Evolutionary conservation across 2,797 vertebrate genomes (phyloP), one percentile per base, ranked within the genome.

Genomic region (Pitangus sulphuratus): DNA sequence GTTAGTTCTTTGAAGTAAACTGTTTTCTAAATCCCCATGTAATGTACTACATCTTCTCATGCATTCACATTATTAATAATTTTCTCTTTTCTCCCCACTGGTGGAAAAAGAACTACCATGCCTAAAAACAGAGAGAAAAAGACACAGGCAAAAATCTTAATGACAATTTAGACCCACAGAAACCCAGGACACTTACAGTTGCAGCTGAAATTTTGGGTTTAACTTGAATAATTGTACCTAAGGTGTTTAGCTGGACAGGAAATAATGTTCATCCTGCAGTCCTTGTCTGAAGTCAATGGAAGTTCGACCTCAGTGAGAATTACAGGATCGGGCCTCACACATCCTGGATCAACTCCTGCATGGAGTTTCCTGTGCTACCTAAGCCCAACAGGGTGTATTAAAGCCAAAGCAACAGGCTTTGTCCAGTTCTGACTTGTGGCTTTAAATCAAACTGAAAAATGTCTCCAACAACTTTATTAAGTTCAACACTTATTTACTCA

Each of bases 391-490:
- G 64, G 42, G 62, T 76, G 51, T 53, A 61, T 94, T 84, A 93
- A 87, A 88, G 50, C 54, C 76, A 91, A 88, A 95, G 75, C 71
- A 94, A 91, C 66, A 87, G 77, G 39, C 70, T 95, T 91, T 91
- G 39, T 79, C 81, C 53, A 57, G n/a, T 57, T 54, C 45, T 2
- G 8, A 45, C n/a, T 74, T 60, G 77, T 31, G 56, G 56, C 31
- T 95, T 96, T 82, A 91, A 95, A 93, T 87, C 50, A 91, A 58
- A 51, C 33, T 66, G 17, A 81, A 48, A 91, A 61, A 18, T 12
- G 10, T 24, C 28, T 44, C 61, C 57, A 78, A 57, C 1, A 3
- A 44, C 40, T 87, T 71, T 5, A 42, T 54, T 7, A 74, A 48
- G 28, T 78, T 94, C 80, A 80, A 44, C 3, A 8, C 47, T 82